Conservation (phyloP, 2,113 vertebrate genomes). For the Sceloporus tristichus region DNA sequence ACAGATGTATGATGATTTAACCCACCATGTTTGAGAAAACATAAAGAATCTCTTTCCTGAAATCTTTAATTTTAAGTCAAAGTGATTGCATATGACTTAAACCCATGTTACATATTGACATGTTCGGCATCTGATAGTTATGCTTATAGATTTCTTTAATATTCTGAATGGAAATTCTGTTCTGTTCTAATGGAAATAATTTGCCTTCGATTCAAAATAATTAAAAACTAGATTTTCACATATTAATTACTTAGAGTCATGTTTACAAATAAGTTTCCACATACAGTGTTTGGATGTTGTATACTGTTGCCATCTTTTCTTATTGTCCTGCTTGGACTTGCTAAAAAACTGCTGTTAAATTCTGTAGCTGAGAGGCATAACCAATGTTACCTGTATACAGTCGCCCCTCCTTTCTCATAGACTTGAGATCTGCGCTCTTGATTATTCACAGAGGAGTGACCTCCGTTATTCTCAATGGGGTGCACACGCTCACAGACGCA, state of each 20-base stretch:
- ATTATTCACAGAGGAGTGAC: too few species aligned
- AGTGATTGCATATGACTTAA: neutral
- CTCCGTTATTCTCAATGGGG: too few species aligned
- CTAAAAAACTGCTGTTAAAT: neutral
- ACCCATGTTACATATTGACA: neutral
- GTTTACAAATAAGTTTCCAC: neutral
- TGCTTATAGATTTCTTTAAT: neutral
- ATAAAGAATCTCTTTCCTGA: neutral
- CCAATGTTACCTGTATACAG: too few species aligned
- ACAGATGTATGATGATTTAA: neutral
- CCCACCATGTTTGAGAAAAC: neutral
- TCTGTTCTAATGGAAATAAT: neutral
- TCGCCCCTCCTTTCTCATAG: too few species aligned
- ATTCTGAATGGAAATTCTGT: neutral
- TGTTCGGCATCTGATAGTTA: neutral
- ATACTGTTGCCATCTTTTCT: neutral
- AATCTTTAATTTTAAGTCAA: neutral
- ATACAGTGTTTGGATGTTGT: too few species aligned
- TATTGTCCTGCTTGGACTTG: neutral
- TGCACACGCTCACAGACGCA: too few species aligned
- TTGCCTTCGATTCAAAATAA: neutral
- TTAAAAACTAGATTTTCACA: neutral
- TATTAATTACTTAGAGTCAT: neutral
- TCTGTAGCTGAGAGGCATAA: neutral
- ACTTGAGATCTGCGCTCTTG: too few species aligned